These are phyloP conservation scores for Hydropsyche betteni DNA, from an alignment of 2,888 invertebrate genomes.

Conservation along the genomic window DNA sequence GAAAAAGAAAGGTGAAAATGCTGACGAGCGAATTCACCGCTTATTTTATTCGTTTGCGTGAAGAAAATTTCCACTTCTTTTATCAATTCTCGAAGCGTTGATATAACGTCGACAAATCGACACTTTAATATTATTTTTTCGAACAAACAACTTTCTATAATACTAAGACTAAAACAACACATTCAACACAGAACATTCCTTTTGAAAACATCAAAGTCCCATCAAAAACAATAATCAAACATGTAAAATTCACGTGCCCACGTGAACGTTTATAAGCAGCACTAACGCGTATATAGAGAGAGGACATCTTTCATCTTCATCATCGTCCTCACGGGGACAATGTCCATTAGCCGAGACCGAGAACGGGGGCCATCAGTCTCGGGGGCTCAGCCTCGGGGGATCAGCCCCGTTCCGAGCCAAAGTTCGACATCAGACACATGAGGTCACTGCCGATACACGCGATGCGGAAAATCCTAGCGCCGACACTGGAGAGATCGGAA, in stretches of 20 bases:
- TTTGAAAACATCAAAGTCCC: no score
- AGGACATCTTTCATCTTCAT: slow-evolving; percentile 42
- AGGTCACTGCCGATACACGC: no score
- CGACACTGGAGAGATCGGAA: no score
- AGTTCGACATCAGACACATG: neutral
- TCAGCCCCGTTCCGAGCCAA: slow-evolving; percentile 13
- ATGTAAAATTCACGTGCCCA: no score
- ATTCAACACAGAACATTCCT: no score
- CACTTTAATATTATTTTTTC: slow-evolving; percentile 1
- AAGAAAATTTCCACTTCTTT: slow-evolving; percentile 17
- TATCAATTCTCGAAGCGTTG: neutral
- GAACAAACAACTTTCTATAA: neutral
- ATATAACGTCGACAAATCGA: neutral
- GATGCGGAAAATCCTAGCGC: no score
- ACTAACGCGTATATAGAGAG: no score
- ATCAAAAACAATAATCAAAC: no score
- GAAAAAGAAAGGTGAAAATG: slow-evolving; percentile 12
- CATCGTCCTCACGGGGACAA: slow-evolving; percentile 43
- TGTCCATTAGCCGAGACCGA: slow-evolving; percentile 46
- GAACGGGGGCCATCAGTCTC: slow-evolving; percentile 30
- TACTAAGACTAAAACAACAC: no score
- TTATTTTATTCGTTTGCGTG: slow-evolving; percentile 21
- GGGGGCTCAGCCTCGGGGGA: slow-evolving; percentile 21
- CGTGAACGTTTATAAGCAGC: no score
- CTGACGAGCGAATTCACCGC: slow-evolving; percentile 20